Evolutionary conservation across 2,797 vertebrate species (phyloP).

Genomic region (Helicolenus hilgendorfi): DNA sequence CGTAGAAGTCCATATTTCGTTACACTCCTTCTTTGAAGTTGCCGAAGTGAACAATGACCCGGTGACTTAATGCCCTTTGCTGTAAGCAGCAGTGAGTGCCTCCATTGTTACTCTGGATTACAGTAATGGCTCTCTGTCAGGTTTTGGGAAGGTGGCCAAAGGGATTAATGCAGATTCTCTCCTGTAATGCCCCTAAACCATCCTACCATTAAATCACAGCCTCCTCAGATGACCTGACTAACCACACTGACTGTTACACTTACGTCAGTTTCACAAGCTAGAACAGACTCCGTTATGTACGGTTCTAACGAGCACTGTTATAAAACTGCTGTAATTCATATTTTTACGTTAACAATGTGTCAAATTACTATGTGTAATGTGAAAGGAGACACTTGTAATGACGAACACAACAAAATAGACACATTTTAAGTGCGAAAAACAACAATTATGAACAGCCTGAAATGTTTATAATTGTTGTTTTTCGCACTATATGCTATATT

Average conservation of each 20-base stretch:
- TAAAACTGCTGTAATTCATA: not conserved
- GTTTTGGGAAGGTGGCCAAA: conserved; percentile 64
- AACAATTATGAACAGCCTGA: not conserved
- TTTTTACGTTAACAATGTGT: not conserved
- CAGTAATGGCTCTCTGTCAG: conserved; percentile 46
- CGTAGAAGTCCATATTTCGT: not conserved
- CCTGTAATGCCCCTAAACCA: conserved; percentile 38
- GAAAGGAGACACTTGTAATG: not conserved
- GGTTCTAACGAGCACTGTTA: not conserved
- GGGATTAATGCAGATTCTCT: conserved; percentile 66
- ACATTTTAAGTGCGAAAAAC: not conserved
- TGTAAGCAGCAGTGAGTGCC: conserved; percentile 41
- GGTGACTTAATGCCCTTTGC: conserved; percentile 27
- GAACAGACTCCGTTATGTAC: not conserved
- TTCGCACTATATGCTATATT: no score
- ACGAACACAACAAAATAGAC: not conserved
- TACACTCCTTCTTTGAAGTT: not conserved
- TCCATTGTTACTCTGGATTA: conserved; percentile 67
- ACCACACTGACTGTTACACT: not conserved
- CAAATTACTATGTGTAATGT: not conserved
- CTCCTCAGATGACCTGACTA: conserved; percentile 36
- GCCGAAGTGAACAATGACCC: conserved; percentile 28
- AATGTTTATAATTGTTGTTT: no score
- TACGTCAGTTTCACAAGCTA: not conserved
- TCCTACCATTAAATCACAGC: conserved; percentile 29